A percentile compares a stretch with the other conserved stretches of the same genome.
Conservation (phyloP, 2,797 vertebrate genomes). For the Protosalanx chinensis region DNA sequence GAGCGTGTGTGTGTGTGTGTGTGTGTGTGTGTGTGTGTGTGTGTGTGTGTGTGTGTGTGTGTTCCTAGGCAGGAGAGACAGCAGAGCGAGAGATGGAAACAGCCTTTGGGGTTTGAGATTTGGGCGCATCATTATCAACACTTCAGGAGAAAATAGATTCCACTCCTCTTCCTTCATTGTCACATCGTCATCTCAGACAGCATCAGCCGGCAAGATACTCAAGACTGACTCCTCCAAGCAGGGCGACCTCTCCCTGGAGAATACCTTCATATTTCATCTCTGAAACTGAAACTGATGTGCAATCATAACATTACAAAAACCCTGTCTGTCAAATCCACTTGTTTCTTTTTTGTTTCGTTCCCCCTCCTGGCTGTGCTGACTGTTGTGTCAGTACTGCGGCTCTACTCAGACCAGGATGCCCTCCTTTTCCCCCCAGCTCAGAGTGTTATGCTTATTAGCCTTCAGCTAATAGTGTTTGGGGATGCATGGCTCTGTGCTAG, state of each 20-base stretch:
- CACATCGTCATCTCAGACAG: not conserved
- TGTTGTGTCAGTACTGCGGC: too few species aligned
- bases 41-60: not conserved
- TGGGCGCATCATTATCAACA: constrained; percentile 29
- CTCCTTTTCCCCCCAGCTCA: too few species aligned
- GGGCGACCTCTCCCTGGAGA: constrained; percentile 4
- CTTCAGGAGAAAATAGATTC: constrained; percentile 16
- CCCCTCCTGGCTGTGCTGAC: not conserved
- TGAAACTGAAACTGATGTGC: not conserved
- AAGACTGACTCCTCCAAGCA: constrained; percentile 9
- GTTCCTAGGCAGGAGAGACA: not conserved
- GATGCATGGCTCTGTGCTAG: constrained; percentile 14
- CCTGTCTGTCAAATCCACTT: not conserved
- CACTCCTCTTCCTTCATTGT: constrained; percentile 15
- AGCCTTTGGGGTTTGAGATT: constrained; percentile 19
- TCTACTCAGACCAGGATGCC: too few species aligned
- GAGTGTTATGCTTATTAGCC: too few species aligned
- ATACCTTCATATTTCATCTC: not conserved
- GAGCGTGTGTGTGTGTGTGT: not conserved
- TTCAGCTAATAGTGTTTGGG: not conserved
- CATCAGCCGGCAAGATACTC: constrained; percentile 1
- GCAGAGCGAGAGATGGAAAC: not conserved
- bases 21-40: not conserved
- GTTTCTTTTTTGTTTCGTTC: not conserved
- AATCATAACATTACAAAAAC: not conserved